Evolutionary conservation across 2,113 vertebrate genomes (phyloP).

Genomic region (Bos taurus): ARS-UCD2.0 NC_037348.1:3894001-3894500

Average conservation of each 20-base stretch:
- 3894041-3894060: not conserved
- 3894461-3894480: not conserved
- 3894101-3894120: not conserved
- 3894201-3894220: not conserved
- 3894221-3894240: not conserved
- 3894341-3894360: not conserved
- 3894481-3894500: not conserved
- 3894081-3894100: not conserved
- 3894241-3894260: not conserved
- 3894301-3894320: not conserved
- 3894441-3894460: not conserved
- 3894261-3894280: not conserved
- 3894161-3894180: not conserved
- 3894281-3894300: no score
- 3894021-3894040: not conserved
- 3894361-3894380: not conserved
- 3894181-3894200: not conserved
- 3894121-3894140: fast-evolving
- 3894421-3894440: not conserved
- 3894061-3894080: not conserved
- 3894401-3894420: not conserved
- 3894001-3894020: not conserved
- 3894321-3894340: not conserved
- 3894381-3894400: not conserved
- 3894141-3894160: not conserved